phyloP scores from a whole-genome alignment of 2,797 vertebrate species.

The Oryzias sinensis region DNA sequence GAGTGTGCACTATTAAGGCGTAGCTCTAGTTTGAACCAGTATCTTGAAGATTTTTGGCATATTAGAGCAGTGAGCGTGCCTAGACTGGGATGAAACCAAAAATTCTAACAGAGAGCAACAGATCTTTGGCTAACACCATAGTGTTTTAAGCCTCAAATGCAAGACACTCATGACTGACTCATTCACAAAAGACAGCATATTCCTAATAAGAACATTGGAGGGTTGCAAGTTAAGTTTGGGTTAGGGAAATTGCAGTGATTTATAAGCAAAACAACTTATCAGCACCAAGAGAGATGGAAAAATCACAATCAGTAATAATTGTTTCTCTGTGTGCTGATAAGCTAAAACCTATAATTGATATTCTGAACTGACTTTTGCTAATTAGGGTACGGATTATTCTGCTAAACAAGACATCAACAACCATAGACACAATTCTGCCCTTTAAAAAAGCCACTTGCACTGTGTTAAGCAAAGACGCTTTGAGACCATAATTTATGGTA shows the following conservation, averaged over 20 bases:
- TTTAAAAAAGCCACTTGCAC: constrained; percentile 61
- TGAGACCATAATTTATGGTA: constrained; percentile 46
- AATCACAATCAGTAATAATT: constrained; percentile 67
- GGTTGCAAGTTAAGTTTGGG: constrained; percentile 6
- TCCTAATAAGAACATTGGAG: constrained; percentile 23
- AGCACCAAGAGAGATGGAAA: constrained; percentile 59
- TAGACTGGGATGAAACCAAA: constrained; percentile 54
- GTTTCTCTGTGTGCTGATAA: constrained; percentile 58
- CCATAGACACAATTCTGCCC: constrained; percentile 62
- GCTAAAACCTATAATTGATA: constrained; percentile 75
- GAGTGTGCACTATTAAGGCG: constrained; percentile 29
- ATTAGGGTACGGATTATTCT: constrained; percentile 76
- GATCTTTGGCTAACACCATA: constrained; percentile 39
- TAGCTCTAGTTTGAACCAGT: constrained; percentile 35
- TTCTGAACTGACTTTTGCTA: constrained; percentile 71
- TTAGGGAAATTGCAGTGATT: constrained; percentile 32
- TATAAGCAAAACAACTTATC: constrained; percentile 61
- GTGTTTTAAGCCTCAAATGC: constrained; percentile 11
- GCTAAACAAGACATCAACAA: constrained; percentile 69
- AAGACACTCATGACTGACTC: constrained; percentile 24
- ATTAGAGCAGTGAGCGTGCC: constrained; percentile 53
- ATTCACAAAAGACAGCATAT: constrained; percentile 25
- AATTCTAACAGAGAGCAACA: constrained; percentile 29
- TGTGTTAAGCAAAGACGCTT: constrained; percentile 51
- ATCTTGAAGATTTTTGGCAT: constrained; percentile 64